phyloP scores from a whole-genome alignment of 2,888 invertebrate species.

The Cylindroiulus punctatus region DNA sequence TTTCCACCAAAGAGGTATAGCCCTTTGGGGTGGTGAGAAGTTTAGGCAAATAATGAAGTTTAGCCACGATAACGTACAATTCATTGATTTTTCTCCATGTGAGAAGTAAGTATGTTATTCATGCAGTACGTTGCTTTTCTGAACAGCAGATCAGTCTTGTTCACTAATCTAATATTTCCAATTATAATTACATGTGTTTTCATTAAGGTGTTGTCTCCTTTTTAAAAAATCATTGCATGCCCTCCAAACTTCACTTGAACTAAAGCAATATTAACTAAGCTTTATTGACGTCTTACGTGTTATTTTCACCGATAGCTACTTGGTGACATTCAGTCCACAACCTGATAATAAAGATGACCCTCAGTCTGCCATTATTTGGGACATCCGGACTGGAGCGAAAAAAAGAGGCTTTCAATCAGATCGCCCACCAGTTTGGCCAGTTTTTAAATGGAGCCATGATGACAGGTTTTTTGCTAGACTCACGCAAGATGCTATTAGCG shows the following conservation, averaged over 20 bases:
- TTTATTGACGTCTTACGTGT: no score
- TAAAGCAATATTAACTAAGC: no score
- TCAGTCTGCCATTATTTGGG: constrained; percentile 92
- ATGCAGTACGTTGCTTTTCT: no score
- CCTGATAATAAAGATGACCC: constrained; percentile 74
- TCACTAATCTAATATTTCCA: no score
- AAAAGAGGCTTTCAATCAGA: constrained; percentile 90
- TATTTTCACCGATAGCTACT: constrained; percentile 74
- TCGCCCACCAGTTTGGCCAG: constrained; percentile 83
- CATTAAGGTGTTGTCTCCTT: no score
- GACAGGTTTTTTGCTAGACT: constrained; percentile 94
- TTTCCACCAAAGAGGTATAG: constrained; percentile 94
- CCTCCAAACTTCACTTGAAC: no score
- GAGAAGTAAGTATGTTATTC: constrained; percentile 75
- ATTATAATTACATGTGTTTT: no score
- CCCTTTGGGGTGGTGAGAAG: constrained; percentile 95
- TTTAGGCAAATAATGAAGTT: constrained; percentile 93
- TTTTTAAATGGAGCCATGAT: constrained; percentile 97
- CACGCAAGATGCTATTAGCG: constrained; percentile 81
- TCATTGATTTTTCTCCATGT: constrained; percentile 97
- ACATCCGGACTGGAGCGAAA: constrained; percentile 92
- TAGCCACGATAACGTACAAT: constrained; percentile 88
- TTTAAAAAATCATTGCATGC: no score
- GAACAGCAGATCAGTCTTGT: no score
- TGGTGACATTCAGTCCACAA: constrained; percentile 92